Conservation (phyloP, 2,113 vertebrate species). For the Pimephales promelas region DNA sequence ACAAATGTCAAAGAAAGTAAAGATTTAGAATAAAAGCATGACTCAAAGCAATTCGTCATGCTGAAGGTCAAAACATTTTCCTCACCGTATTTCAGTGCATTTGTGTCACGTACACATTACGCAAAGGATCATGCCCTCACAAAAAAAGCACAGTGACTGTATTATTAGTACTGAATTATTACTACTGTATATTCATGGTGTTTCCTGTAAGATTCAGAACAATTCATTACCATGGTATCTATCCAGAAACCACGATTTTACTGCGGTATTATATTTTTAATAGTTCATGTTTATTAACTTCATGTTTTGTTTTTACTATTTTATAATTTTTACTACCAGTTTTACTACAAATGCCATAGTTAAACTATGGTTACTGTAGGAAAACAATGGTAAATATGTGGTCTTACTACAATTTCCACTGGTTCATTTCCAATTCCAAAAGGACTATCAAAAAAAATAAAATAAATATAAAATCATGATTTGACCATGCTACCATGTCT, state of each 20-base stretch:
- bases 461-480: not conserved
- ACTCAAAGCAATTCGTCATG: conserved; percentile 35
- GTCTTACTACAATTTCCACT: not conserved
- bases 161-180: not conserved
- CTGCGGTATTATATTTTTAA: too few species aligned
- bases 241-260: not conserved
- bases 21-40: conserved; percentile 37
- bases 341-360: not conserved
- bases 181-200: not conserved
- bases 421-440: not conserved
- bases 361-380: not conserved
- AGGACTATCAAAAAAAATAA: not conserved
- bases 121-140: not conserved
- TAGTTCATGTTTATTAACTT: not conserved
- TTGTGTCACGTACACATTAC: not conserved
- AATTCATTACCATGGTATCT: not conserved
- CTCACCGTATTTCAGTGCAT: conserved; percentile 5
- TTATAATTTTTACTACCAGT: not conserved
- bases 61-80: conserved; percentile 41
- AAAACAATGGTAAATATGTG: not conserved
- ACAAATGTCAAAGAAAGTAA: conserved; percentile 35
- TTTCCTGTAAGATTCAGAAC: not conserved
- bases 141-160: not conserved
- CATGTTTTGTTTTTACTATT: not conserved
- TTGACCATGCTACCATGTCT: not conserved